Evolutionary conservation across 2,113 vertebrate species (phyloP), one percentile per base, ranked within the genome.

Genomic region (Odobenus rosmarus): DNA sequence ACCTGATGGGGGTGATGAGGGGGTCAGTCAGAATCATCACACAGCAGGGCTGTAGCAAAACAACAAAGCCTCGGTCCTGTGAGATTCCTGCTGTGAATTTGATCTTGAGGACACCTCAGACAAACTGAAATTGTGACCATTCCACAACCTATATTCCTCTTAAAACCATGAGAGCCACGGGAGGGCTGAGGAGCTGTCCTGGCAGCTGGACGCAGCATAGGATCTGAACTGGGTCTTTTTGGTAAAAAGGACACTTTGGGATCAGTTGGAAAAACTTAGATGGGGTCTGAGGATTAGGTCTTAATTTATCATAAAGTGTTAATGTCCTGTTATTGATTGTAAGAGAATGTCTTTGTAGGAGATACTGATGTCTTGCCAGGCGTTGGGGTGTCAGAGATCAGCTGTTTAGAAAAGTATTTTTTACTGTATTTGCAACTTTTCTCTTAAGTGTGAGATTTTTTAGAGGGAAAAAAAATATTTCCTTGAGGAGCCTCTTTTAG

Each of bases 381-480:
- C 15, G 18, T 57, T 33, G 36, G 67, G 18, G 13, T 14, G 31
- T 57, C 67, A 51, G 67, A 87, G 83, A 57, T 24, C 9, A 77
- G 19, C 14, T 59, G 5, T 55, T 74, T 46, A 42, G 49, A 15
- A 39, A 39, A 33, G 36, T 18, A 76, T 4, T 13, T 46, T 11
- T 76, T 85, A 42, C 57, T 72, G 7, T 21, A 31, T 83, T 36
- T 77, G 85, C 57, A 74, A 42, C 42, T 88, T 80, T 31, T 88
- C 28, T 76, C 4, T 88, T 88, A 88, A 88, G 28, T 81, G 88
- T 67, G 69, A 89, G 57, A 11, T 84, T 89, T 93, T 93, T 84
- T 33, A 39, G 31, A 46, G n/a, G 84, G 21, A 8, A 28, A 57
- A 57, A 88, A 76, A 59, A 26, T 69, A 69, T 51, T 64, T 96